Evolutionary conservation across 2,797 vertebrate genomes (phyloP).

Genomic region (Petrocephalus schoutedeni): DNA sequence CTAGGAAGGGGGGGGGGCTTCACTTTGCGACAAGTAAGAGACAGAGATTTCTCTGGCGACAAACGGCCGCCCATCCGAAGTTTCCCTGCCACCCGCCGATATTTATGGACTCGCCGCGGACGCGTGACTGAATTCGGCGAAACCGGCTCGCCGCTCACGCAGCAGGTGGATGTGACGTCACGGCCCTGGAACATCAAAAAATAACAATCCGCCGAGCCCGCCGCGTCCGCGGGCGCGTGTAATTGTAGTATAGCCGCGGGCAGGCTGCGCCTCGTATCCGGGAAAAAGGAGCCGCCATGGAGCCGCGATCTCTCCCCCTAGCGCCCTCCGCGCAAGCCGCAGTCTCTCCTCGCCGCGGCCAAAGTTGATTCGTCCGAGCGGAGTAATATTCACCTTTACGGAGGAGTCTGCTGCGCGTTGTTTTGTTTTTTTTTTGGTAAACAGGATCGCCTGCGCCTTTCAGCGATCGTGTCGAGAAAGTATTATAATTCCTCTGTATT

Average conservation of each 20-base stretch:
- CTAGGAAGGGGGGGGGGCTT: not conserved
- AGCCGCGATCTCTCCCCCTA: not conserved
- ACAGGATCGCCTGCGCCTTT: conserved; percentile 32
- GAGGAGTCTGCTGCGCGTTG: conserved; percentile 49
- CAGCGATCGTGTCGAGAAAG: not conserved
- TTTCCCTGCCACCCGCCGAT: not conserved
- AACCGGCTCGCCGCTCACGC: conserved; percentile 19
- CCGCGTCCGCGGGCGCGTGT: not conserved
- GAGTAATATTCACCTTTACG: conserved; percentile 70
- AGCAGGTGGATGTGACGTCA: conserved; percentile 81
- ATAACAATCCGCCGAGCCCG: conserved; percentile 63
- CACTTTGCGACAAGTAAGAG: not conserved
- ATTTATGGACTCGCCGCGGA: not conserved
- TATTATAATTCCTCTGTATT: not conserved
- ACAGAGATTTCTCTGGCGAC: not conserved
- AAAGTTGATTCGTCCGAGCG: conserved; percentile 56
- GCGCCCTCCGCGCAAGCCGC: not conserved
- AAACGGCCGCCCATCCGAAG: not conserved
- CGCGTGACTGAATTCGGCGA: not conserved
- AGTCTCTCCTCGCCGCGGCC: conserved; percentile 14
- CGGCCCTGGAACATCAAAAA: conserved; percentile 65
- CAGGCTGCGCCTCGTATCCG: conserved; percentile 2
- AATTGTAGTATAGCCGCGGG: not conserved
- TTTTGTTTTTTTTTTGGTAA: conserved; percentile 32
- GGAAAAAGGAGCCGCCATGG: not conserved